A percentile compares a stretch with the other conserved stretches of the same genome.
These are phyloP conservation scores for Lutjanus argentimaculatus DNA, from an alignment of 2,797 vertebrate species.

Conservation along the genomic window DNA sequence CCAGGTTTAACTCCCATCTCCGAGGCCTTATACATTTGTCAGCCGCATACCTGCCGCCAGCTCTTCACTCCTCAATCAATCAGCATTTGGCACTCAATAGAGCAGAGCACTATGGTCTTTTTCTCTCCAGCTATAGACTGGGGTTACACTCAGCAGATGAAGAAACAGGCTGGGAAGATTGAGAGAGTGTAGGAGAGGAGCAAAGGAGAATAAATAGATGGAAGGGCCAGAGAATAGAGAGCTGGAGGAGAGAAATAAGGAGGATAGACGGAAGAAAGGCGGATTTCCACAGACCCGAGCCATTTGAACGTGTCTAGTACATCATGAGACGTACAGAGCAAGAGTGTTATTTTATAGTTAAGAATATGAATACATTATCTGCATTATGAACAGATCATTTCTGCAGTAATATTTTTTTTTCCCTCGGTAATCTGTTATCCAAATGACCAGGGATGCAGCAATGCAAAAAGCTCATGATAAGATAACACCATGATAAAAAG, in stretches of 20 bases:
- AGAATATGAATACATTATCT: not conserved
- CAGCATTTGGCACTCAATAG: conserved; percentile 70
- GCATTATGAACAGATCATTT: not conserved
- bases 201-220: not conserved
- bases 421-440: not conserved
- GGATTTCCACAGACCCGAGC: not conserved
- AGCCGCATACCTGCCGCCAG: conserved; percentile 60
- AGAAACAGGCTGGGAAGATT: conserved; percentile 15
- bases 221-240: not conserved
- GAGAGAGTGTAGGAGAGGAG: not conserved
- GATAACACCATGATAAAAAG: no score
- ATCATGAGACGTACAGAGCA: no score
- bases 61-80: conserved; percentile 70
- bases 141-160: conserved; percentile 31
- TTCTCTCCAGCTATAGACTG: conserved; percentile 51
- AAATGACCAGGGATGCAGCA: no score
- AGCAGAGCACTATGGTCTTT: conserved; percentile 42
- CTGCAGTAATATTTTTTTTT: not conserved
- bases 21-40: conserved; percentile 55
- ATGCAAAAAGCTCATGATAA: no score
- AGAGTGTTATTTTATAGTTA: not conserved
- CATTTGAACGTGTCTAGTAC: not conserved
- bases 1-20: conserved; percentile 55
- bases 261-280: not conserved
- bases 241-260: not conserved